These are phyloP conservation scores for Phenganax stokvisi DNA, from an alignment of 92 coral and sea anemone genomes.

Conservation along the genomic window DNA sequence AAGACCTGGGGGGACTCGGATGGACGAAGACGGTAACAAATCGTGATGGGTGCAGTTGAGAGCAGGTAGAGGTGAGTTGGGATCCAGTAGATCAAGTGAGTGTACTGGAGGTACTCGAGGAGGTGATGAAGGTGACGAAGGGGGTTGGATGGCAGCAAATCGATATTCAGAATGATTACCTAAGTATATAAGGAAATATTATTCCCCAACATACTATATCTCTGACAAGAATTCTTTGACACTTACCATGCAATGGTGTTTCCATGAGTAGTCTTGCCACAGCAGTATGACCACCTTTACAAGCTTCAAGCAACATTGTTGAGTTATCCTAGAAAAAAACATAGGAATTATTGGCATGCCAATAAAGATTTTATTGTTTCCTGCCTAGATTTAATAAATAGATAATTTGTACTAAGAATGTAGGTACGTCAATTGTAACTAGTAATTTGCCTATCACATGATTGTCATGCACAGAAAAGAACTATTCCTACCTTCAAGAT, in stretches of 20 bases:
- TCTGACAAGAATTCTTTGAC: too few species aligned
- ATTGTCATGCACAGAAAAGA: not conserved
- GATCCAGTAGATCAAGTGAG: slow-evolving; percentile 80
- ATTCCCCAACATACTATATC: too few species aligned
- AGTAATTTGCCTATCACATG: too few species aligned
- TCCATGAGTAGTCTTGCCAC: slow-evolving; percentile 86
- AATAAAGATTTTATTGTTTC: too few species aligned
- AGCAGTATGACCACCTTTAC: slow-evolving; percentile 97
- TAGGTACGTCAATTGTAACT: too few species aligned
- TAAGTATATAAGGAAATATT: too few species aligned
- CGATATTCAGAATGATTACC: slow-evolving; percentile 76
- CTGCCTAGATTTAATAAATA: too few species aligned
- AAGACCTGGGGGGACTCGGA: slow-evolving; percentile 30
- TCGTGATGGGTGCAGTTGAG: slow-evolving; percentile 33
- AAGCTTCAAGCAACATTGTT: slow-evolving; percentile 93
- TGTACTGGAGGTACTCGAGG: slow-evolving; percentile 99
- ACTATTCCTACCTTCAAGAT: slow-evolving; percentile 66
- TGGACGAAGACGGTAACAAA: slow-evolving; percentile 17
- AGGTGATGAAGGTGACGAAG: slow-evolving; percentile 76
- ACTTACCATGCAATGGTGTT: slow-evolving; percentile 65
- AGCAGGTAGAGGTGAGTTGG: slow-evolving; percentile 29
- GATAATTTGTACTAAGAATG: too few species aligned
- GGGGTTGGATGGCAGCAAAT: slow-evolving; percentile 67
- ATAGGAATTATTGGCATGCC: not conserved
- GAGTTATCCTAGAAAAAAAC: slow-evolving; percentile 66